phyloP scores from a whole-genome alignment of 2,888 invertebrate genomes.

The Netelia virgata region DNA sequence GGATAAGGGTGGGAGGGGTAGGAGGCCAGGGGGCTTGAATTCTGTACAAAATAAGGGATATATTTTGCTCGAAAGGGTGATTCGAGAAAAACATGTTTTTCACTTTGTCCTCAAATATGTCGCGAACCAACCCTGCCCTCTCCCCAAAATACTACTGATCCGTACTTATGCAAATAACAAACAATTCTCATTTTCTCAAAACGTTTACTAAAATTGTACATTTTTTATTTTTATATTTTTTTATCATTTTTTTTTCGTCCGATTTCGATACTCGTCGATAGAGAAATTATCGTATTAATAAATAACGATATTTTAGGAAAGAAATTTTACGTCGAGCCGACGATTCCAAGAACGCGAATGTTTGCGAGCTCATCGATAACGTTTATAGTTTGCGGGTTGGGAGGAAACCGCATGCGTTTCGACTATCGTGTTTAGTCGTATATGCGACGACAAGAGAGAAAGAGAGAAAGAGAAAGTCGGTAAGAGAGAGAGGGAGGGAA shows the following conservation, averaged over 20 bases:
- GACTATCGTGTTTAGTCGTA: conserved; percentile 7
- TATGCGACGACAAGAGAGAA: no score
- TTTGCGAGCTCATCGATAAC: conserved; percentile 9
- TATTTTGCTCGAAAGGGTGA: conserved; percentile 74
- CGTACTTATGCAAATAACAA: neutral
- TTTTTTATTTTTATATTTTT: no score
- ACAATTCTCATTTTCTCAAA: neutral
- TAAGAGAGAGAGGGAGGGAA: neutral
- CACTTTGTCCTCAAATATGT: conserved; percentile 18
- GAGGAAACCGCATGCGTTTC: neutral
- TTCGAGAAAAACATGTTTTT: conserved; percentile 79
- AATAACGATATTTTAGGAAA: conserved; percentile 8
- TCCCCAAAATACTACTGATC: neutral
- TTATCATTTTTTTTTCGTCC: no score
- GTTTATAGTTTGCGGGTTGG: conserved; percentile 1
- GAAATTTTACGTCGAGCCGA: conserved; percentile 13
- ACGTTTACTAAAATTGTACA: no score
- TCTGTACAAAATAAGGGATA: conserved; percentile 59
- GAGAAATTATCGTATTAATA: neutral
- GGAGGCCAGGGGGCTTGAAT: conserved; percentile 10
- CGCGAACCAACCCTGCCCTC: neutral
- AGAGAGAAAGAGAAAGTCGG: neutral
- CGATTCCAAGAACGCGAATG: conserved; percentile 18
- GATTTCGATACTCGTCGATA: neutral
- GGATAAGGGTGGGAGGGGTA: conserved; percentile 51